These are phyloP conservation scores for Tricholauxania praeusta DNA, from an alignment of 2,888 invertebrate species.

Conservation along the genomic window DNA sequence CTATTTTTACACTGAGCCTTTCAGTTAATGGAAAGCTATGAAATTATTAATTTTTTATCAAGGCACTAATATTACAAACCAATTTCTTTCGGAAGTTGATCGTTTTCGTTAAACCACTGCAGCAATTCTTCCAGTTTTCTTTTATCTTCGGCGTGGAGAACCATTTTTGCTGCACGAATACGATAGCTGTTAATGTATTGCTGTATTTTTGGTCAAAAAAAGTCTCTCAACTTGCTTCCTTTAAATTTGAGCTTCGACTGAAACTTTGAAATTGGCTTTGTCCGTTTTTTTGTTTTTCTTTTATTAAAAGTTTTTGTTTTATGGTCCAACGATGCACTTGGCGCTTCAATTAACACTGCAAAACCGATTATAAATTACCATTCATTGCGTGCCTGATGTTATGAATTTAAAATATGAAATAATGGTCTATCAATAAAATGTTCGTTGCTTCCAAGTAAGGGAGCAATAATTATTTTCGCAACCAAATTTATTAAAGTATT, in stretches of 20 bases:
- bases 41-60: too few species aligned
- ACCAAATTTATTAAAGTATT: too few species aligned
- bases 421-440: too few species aligned
- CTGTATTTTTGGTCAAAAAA: neutral
- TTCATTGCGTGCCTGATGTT: neutral
- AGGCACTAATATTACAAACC: slow-evolving; percentile 45
- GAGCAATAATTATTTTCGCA: too few species aligned
- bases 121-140: slow-evolving; percentile 53
- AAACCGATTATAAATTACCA: slow-evolving; percentile 2
- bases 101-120: slow-evolving; percentile 56
- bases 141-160: slow-evolving; percentile 46
- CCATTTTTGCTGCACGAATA: neutral
- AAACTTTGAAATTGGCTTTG: neutral
- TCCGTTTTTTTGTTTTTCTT: slow-evolving; percentile 1
- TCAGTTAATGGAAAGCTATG: too few species aligned
- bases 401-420: too few species aligned
- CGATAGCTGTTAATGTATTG: neutral
- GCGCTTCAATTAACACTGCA: slow-evolving; percentile 34
- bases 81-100: slow-evolving; percentile 58
- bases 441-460: too few species aligned
- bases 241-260: neutral
- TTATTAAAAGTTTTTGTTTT: neutral
- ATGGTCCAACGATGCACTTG: slow-evolving; percentile 19
- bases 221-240: neutral
- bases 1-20: too few species aligned